Evolutionary conservation across 2,888 invertebrate genomes (phyloP), one percentile per base, ranked within the genome.

Genomic region (Caprella mutica): DNA sequence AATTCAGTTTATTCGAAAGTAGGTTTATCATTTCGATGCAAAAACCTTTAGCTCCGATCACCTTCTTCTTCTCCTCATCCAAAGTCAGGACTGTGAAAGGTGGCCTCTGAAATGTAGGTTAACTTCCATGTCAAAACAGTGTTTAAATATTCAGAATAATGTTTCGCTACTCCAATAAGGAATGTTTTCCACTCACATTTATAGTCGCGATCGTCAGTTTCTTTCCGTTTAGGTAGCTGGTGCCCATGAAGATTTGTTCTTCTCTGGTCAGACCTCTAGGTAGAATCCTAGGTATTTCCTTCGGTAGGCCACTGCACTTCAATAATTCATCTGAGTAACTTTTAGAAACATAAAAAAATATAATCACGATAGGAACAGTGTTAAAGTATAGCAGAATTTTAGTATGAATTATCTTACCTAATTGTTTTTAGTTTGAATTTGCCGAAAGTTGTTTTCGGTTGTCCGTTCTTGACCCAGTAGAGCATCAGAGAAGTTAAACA

Each of bases 21-120:
- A 35, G 38, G 14, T 59, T 53, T n/a, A 63, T 26, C 59, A 63
- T 63, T 26, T 63, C 59, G 21, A 59, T 55, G 46, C 63, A 63
- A 52, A 55, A 63, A 3, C 63, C 63, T 12, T 19, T 39, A 29
- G 59, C 62, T 5, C 24, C 52, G n/a, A 52, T 26, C 21, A 59
- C 52, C 46, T 62, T 26, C 40, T 55, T 19, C 5, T 50, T 50
- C 12, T 2, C 38, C 43, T 43, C 14, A 8, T 26, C 17, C 14
- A 48, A 9, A 19, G 12, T 27, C 38, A 62, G 38, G 12, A 33
- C 46, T 0, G 54, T 46, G 52, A 59, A 59, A 6, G 62, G 62
- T 8, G 59, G 54, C 2, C 59, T 52, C 59, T 59, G 59, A n/a
- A n/a, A n/a, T n/a, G n/a, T n/a, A n/a, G n/a, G n/a, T n/a, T n/a